Evolutionary conservation across 1,140 invertebrate species (phyloP).

Genomic region (Brachystomella parvula): DNA sequence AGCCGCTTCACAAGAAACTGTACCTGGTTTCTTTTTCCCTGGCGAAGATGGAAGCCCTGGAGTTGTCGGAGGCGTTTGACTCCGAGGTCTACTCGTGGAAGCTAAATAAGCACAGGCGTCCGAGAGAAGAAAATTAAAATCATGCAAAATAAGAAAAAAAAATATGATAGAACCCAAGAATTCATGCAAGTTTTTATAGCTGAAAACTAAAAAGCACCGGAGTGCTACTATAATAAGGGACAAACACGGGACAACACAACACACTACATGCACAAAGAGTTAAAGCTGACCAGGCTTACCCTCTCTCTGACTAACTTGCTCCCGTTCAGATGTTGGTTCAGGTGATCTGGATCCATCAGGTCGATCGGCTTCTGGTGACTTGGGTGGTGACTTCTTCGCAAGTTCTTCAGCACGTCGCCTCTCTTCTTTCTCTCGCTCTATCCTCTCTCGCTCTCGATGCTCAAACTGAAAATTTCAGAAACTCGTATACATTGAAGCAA

Average conservation of each 20-base stretch:
- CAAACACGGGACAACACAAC: constrained; percentile 6
- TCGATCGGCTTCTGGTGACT: constrained; percentile 49
- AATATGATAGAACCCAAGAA: not conserved
- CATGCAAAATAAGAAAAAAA: constrained; percentile 12
- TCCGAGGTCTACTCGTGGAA: not conserved
- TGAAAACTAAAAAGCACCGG: not conserved
- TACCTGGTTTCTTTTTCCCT: constrained; percentile 3
- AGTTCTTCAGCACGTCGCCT: constrained; percentile 64
- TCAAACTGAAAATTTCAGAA: constrained; percentile 69
- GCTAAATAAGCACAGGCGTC: not conserved
- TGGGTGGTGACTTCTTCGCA: constrained; percentile 52
- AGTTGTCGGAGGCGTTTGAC: not conserved
- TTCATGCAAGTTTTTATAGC: constrained; percentile 3
- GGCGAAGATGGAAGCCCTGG: not conserved
- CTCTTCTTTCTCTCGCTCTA: constrained; percentile 61
- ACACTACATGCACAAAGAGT: not conserved
- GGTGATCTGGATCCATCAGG: constrained; percentile 38
- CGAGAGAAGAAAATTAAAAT: not conserved
- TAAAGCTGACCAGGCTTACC: not conserved
- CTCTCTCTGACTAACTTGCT: constrained; percentile 15
- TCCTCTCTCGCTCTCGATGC: constrained; percentile 82
- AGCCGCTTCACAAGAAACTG: not conserved
- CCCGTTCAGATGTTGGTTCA: constrained; percentile 32
- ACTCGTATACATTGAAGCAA: constrained; percentile 1
- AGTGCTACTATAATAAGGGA: too few species aligned